A percentile compares a stretch with the other conserved stretches of the same genome.
phyloP scores from a whole-genome alignment of 1,140 invertebrate species.

The Psix sp. region DNA sequence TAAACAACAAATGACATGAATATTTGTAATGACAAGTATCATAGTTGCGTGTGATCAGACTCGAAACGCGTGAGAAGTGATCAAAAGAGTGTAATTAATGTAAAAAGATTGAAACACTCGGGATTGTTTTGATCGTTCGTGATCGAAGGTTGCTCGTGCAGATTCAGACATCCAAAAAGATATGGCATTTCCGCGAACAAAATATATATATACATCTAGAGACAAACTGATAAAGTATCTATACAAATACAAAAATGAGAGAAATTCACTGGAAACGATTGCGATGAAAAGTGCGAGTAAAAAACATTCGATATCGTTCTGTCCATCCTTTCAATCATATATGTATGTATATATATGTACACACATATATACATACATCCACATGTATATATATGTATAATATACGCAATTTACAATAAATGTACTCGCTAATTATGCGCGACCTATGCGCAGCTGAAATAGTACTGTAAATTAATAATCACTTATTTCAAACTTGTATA shows the following conservation, averaged over 20 bases:
- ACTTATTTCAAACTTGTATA: slow-evolving; percentile 63
- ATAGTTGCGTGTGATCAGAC: no score
- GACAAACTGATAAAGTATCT: slow-evolving; percentile 15
- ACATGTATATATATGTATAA: neutral
- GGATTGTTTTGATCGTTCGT: no score
- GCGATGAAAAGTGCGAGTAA: slow-evolving; percentile 24
- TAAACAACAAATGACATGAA: neutral
- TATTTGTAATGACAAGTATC: neutral
- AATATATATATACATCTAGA: slow-evolving; percentile 31
- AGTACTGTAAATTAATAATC: slow-evolving; percentile 69
- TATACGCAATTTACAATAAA: slow-evolving; percentile 60
- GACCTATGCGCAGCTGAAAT: slow-evolving; percentile 68
- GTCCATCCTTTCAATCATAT: slow-evolving; percentile 60
- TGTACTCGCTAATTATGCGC: slow-evolving; percentile 67
- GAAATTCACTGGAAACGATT: slow-evolving; percentile 1
- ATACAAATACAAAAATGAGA: slow-evolving; percentile 18
- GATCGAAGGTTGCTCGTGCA: neutral
- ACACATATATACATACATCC: no score
- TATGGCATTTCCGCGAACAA: slow-evolving; percentile 5
- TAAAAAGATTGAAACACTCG: no score
- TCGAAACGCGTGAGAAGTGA: no score
- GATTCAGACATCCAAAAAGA: slow-evolving; percentile 2
- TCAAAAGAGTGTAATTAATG: no score
- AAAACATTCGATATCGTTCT: slow-evolving; percentile 58
- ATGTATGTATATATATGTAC: slow-evolving; percentile 22